Conservation (phyloP, 2,888 invertebrate genomes). For the Cerastis rubricosa region DNA sequence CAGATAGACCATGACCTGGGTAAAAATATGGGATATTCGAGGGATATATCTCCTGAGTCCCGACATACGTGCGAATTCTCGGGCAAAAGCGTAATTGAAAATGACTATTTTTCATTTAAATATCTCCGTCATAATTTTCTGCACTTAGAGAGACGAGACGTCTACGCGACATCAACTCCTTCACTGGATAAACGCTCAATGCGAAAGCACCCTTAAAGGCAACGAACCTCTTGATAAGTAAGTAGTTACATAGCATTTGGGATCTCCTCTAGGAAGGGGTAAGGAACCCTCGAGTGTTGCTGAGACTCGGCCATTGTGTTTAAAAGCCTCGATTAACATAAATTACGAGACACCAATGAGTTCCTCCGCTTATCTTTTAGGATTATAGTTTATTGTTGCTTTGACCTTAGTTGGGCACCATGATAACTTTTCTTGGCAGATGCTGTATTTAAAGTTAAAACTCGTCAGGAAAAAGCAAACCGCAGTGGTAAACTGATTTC, state of each 20-base stretch:
- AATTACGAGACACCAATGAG: constrained; percentile 34
- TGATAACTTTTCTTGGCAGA: background rate
- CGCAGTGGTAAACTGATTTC: background rate
- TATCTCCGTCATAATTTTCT: background rate
- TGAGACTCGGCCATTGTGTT: constrained; percentile 44
- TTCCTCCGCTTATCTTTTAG: constrained; percentile 35
- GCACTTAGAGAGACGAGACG: background rate
- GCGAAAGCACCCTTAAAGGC: constrained; percentile 2
- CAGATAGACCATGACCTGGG: background rate
- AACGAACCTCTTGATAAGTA: constrained; percentile 25
- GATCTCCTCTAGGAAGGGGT: constrained; percentile 33
- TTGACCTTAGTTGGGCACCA: constrained; percentile 1
- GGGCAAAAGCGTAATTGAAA: background rate
- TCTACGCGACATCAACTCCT: background rate
- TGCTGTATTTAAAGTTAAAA: background rate
- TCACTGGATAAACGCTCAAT: background rate
- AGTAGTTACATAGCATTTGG: constrained; percentile 27
- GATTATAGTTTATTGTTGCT: constrained; percentile 25
- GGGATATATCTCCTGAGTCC: too few species aligned
- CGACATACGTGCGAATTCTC: too few species aligned
- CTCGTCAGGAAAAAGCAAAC: background rate
- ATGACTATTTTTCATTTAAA: background rate
- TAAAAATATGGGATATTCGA: background rate
- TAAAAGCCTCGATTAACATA: constrained; percentile 45
- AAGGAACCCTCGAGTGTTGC: constrained; percentile 41